Conservation (phyloP, 2,113 vertebrate genomes). For the Micronycteris hirsuta region DNA sequence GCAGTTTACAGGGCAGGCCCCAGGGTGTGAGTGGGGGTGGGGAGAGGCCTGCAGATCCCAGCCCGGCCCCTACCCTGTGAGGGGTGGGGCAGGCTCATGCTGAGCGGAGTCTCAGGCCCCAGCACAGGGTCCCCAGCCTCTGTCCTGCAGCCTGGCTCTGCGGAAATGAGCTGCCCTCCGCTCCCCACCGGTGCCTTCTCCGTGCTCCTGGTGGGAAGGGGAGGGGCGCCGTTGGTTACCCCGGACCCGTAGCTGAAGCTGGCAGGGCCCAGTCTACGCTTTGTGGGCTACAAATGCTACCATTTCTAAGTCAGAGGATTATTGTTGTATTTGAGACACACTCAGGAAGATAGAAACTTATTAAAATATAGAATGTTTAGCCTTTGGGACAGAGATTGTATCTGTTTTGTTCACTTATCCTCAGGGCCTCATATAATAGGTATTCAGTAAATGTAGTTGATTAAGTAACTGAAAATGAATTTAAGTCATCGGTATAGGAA, state of each 20-base stretch:
- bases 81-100: not conserved
- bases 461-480: not conserved
- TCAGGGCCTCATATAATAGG: not conserved
- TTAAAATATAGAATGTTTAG: not conserved
- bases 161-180: accelerated
- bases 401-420: not conserved
- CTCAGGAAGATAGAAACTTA: not conserved
- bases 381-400: not conserved
- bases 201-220: accelerated
- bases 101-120: not conserved
- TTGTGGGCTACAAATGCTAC: not conserved
- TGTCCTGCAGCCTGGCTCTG: not conserved
- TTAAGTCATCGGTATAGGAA: not conserved
- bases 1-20: not conserved
- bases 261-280: not conserved
- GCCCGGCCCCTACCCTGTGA: not conserved
- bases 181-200: not conserved
- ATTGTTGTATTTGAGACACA: not conserved
- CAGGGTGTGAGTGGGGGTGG: accelerated
- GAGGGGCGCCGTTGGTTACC: accelerated
- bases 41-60: not conserved
- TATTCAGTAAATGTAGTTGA: not conserved
- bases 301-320: not conserved
- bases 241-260: not conserved
- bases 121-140: not conserved